Base-by-base conservation (phyloP, 1,140 invertebrate genomes). In the Zophobas morio region DNA sequence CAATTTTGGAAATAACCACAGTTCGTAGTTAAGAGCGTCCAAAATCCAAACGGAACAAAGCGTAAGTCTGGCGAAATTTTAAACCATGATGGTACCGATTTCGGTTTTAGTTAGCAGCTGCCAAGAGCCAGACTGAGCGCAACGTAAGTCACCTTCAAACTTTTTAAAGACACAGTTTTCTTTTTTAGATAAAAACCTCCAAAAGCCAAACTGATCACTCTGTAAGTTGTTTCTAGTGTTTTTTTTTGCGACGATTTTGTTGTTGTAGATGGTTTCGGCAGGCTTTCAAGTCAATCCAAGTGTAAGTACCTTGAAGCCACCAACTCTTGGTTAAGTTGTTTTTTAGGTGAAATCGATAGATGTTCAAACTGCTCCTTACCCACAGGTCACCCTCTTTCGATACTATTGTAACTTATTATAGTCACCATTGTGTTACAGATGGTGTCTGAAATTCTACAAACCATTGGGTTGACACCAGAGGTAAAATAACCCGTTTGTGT, bases 241-340 rank as follows among this genome's bases (percentile, higher is more conserved):
- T 46, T 46, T 46, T 51, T 51, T 5, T 57, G 54, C 3, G 33
- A 34, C 42, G 33, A n/a, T 32, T n/a, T 66, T 66, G 0, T 2
- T 36, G 36, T 66, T 66, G n/a, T 32, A 66, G 60, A 40, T 66
- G 1, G n/a, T 66, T 40, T 66, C 60, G 5, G 20, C 60, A 40
- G 60, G 60, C n/a, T 66, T 66, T 66, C 60, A 66, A 42, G 39
- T 66, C 8, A 42, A 66, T 20, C 49, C 49, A 6, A 51, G 49
- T 51, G 49, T 51, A 51, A 51, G 49, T 51, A 51, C 3, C 6
- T 51, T 20, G 49, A 51, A 51, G 20, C 2, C 49, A 33, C 39
- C 20, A 46, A 32, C 39, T 4, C 37, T 20, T 42, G n/a, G 37
- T 40, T 34, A 57, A 57, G 2, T 6, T 3, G 3, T 35, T 35